These are phyloP conservation scores for Muscina levida DNA, from an alignment of 2,888 invertebrate species.

Conservation along the genomic window DNA sequence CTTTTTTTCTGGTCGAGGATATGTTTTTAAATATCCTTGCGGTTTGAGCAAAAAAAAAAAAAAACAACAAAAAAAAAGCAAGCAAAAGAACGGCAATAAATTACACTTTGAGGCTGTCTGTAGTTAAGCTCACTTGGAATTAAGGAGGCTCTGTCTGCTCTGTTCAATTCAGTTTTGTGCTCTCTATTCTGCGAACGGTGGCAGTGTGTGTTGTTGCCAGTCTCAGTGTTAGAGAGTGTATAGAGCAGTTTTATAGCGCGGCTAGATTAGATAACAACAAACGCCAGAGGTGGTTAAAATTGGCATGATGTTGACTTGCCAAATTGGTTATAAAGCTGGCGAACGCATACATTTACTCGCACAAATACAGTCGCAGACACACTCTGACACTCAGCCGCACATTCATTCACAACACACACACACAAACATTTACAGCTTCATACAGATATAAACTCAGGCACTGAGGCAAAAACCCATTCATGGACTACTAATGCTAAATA, in stretches of 20 bases:
- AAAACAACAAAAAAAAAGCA: constrained; percentile 15
- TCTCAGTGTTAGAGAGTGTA: constrained; percentile 34
- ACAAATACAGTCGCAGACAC: not conserved
- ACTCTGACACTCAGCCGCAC: not conserved
- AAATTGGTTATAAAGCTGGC: constrained; percentile 58
- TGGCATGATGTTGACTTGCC: constrained; percentile 63
- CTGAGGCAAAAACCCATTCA: not conserved
- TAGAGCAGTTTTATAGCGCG: constrained; percentile 37
- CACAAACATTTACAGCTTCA: not conserved
- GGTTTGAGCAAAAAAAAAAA: constrained; percentile 47
- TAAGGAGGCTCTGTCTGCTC: constrained; percentile 40
- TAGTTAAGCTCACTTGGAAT: constrained; percentile 61
- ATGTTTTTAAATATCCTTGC: constrained; percentile 63
- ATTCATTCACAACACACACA: not conserved
- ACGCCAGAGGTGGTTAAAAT: constrained; percentile 63
- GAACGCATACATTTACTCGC: constrained; percentile 1
- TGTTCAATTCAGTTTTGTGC: constrained; percentile 1
- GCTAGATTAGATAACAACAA: constrained; percentile 60
- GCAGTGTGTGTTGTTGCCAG: not conserved
- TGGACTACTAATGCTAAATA: constrained; percentile 41
- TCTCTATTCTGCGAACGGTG: not conserved
- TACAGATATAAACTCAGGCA: not conserved
- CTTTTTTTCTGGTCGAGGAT: constrained; percentile 50
- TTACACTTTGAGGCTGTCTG: constrained; percentile 62
- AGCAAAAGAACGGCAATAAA: constrained; percentile 56